Conservation (phyloP, 1,140 invertebrate species). For the Euura saliciscinereae region DNA sequence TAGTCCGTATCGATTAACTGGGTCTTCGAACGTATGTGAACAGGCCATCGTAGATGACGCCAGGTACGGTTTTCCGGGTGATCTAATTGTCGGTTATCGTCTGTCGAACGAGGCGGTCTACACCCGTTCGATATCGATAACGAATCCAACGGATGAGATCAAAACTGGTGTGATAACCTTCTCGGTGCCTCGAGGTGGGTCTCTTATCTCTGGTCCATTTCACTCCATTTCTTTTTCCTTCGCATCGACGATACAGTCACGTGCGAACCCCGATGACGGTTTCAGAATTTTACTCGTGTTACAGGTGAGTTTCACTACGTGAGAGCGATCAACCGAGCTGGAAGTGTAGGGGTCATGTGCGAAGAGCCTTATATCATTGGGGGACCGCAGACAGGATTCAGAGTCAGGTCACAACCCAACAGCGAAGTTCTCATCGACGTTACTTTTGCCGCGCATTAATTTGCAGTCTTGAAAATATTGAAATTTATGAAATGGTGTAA, state of each 20-base stretch:
- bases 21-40: slow-evolving; percentile 10
- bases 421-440: slow-evolving; percentile 40
- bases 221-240: no score
- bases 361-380: slow-evolving; percentile 44
- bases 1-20: background rate
- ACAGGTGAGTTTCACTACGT: slow-evolving; percentile 48
- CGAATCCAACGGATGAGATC: slow-evolving; percentile 41
- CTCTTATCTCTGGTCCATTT: no score
- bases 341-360: slow-evolving; percentile 50
- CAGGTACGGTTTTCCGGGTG: slow-evolving; percentile 44
- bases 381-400: slow-evolving; percentile 38
- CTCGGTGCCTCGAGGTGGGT: background rate
- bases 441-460: slow-evolving; percentile 45
- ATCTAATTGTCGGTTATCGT: slow-evolving; percentile 41
- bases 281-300: background rate
- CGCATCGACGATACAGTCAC: no score
- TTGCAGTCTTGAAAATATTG: background rate
- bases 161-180: slow-evolving; percentile 29
- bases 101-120: slow-evolving; percentile 47
- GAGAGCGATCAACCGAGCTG: slow-evolving; percentile 38
- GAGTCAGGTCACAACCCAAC: slow-evolving; percentile 43
- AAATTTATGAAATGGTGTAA: no score
- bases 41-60: slow-evolving; percentile 26
- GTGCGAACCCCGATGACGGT: no score
- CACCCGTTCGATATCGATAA: slow-evolving; percentile 38